phyloP scores from a whole-genome alignment of 2,113 vertebrate genomes.

The Saguinus midas region DNA sequence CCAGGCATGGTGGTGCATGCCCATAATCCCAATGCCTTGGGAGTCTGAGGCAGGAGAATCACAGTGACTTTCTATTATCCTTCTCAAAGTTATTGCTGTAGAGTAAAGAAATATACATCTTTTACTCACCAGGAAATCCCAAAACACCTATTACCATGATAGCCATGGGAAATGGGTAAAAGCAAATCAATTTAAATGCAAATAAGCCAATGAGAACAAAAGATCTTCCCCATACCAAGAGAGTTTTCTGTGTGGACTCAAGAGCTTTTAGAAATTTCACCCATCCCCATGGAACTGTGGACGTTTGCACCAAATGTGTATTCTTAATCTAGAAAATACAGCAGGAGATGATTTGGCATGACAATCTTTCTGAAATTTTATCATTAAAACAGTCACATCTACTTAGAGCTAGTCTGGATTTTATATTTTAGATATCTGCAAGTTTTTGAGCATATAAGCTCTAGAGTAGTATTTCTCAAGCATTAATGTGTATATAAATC shows the following conservation, averaged over 20 bases:
- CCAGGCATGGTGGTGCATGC: too few species aligned
- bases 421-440: not conserved
- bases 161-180: not conserved
- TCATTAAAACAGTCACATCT: not conserved
- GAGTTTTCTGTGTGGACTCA: not conserved
- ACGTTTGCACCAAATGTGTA: not conserved
- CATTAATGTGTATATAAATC: not conserved
- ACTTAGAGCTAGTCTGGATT: not conserved
- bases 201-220: not conserved
- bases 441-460: not conserved
- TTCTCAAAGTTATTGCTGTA: not conserved
- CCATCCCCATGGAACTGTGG: not conserved
- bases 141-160: not conserved
- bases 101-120: not conserved
- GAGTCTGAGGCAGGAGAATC: too few species aligned
- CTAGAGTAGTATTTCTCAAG: not conserved
- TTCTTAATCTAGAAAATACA: not conserved
- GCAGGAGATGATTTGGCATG: not conserved
- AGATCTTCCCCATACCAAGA: not conserved
- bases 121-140: not conserved
- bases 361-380: not conserved
- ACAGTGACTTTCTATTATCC: not conserved
- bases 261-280: not conserved
- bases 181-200: not conserved
- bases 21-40: too few species aligned